Evolutionary conservation across 1,140 invertebrate genomes (phyloP), one percentile per base, ranked within the genome.

Genomic region (Rhagoletis zephyria): DNA sequence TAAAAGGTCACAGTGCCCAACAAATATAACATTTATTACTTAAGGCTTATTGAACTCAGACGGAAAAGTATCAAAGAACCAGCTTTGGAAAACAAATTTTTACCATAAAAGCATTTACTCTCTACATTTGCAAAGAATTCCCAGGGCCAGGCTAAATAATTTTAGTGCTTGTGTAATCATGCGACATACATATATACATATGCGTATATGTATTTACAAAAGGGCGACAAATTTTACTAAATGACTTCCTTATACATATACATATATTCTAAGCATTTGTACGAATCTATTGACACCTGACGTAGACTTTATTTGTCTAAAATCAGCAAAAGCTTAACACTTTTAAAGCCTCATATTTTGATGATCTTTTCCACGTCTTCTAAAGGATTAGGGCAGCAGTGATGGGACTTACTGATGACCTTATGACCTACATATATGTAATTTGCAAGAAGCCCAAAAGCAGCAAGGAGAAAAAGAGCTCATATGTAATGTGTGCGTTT

Each of bases 371-470:
- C 5, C 6, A 10, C 19, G 74, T 81, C 45, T 81, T 56, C 45
- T 5, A 81, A 6, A 51, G 19, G 56, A 5, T 81, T 1, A 30
- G 48, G 10, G 42, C 14, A 81, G 45, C 7, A 19, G 4, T 9
- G 9, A 7, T 19, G 51, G 19, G n/a, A 16, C 67, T 42, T 16
- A 48, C 42, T 16, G 40, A 42, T 74, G 74, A n/a, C 74, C 74
- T 81, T 56, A 51, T 81, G 74, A 81, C 74, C 74, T 81, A 81
- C 56, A 30, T 30, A 81, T 81, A 30, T 30, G 56, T 81, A 81
- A 81, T 56, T 81, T 3, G 51, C 16, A 30, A 1, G 74, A 81
- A 19, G 45, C 16, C 48, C 10, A 2, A 59, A 59, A n/a, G 74
- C 70, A 14, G 12, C 16, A 51, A 59, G 40, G 3, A 19, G 5